phyloP scores from a whole-genome alignment of 2,888 invertebrate genomes.

The Dione vanillae region DNA sequence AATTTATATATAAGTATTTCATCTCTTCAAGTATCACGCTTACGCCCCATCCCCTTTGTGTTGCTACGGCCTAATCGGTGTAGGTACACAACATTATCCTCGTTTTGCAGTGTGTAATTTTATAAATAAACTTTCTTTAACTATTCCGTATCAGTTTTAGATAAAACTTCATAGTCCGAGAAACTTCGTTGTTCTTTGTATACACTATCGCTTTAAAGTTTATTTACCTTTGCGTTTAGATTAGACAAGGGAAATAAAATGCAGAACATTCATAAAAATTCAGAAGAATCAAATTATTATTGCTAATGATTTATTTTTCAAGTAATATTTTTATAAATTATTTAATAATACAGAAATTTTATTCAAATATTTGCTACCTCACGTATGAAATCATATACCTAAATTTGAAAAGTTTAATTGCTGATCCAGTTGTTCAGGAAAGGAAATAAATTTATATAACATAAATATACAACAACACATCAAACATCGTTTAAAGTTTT shows the following conservation, averaged over 20 bases:
- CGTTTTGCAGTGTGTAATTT: not conserved
- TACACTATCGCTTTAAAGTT: not conserved
- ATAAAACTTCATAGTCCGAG: not conserved
- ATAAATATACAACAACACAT: not conserved
- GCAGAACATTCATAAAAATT: not conserved
- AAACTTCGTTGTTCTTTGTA: not conserved
- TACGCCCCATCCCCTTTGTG: too few species aligned
- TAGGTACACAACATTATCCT: not conserved
- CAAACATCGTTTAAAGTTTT: conserved; percentile 4
- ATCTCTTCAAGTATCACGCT: too few species aligned
- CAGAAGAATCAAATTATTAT: not conserved
- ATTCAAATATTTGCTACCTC: not conserved
- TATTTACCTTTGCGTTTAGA: not conserved
- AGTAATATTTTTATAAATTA: not conserved
- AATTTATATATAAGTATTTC: too few species aligned
- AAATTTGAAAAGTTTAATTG: too few species aligned
- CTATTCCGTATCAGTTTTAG: not conserved
- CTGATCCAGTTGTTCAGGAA: not conserved
- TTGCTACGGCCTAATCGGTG: not conserved
- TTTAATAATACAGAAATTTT: not conserved
- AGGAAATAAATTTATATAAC: not conserved
- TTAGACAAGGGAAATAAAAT: not conserved
- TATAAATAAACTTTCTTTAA: not conserved
- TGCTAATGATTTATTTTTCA: not conserved
- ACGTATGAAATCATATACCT: not conserved